Base-by-base conservation (phyloP, 37 sponge, comb jelly and placozoan species). In the Geodia barretti region DNA sequence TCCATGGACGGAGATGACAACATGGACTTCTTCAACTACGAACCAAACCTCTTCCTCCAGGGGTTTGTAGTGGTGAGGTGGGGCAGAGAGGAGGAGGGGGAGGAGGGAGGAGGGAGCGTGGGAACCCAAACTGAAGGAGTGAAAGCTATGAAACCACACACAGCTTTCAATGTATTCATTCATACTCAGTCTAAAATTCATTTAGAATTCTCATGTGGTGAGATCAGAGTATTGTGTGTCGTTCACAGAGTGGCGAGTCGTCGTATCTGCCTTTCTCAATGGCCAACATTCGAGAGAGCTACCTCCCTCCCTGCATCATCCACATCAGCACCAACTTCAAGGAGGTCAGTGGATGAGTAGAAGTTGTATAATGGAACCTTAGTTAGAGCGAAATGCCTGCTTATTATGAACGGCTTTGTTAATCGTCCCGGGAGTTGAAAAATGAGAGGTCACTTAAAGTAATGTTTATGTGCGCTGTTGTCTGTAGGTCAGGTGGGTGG, bases 41-140 rank as follows among this genome's bases (percentile, higher is more conserved):
- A 84, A 41, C 87, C 89, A 39, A 74, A 88, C 25, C 78, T 92
- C 63, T 92, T 71, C 62, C 74, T 92, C 20, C 93, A 92, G 39
- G 93, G 93, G 1, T 80, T 67, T 32, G 33, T 87, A 28, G 8
- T 70, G 39, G 80, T 78, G 31, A 70, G 39, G n/a, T n/a, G n/a
- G n/a, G n/a, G n/a, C n/a, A n/a, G n/a, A n/a, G n/a, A n/a, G n/a
- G n/a, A n/a, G n/a, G n/a, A n/a, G n/a, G n/a, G n/a, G n/a, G n/a
- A n/a, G n/a, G n/a, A n/a, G n/a, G n/a, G n/a, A n/a, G n/a, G n/a
- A n/a, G n/a, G n/a, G n/a, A n/a, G n/a, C n/a, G n/a, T n/a, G n/a
- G n/a, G n/a, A n/a, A n/a, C n/a, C n/a, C n/a, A n/a, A n/a, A n/a
- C n/a, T n/a, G n/a, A n/a, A n/a, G n/a, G n/a, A n/a, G n/a, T n/a